Percentiles rank a stretch among this genome's conserved stretches.
Evolutionary conservation across 2,888 invertebrate species (phyloP).

Genomic region (Lordiphosa fenestrarum): DNA sequence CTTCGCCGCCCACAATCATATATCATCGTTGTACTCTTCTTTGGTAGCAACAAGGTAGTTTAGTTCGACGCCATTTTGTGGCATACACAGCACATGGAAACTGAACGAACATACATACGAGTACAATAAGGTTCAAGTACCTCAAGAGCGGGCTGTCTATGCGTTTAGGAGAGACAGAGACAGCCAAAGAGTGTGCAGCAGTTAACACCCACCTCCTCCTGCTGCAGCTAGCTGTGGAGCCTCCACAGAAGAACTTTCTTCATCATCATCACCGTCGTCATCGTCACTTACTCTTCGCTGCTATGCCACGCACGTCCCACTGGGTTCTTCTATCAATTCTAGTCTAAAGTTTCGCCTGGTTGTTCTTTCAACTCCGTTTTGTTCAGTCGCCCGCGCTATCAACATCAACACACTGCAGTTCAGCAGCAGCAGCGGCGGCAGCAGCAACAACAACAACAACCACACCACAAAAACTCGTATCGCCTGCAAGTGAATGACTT

Average conservation of each 20-base stretch:
- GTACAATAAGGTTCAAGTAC: slow-evolving; percentile 65
- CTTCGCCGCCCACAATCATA: slow-evolving; percentile 57
- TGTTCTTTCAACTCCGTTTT: slow-evolving; percentile 24
- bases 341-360: slow-evolving; percentile 11
- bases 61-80: slow-evolving; percentile 57
- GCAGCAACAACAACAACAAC: slow-evolving; percentile 22
- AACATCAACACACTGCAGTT: slow-evolving; percentile 26
- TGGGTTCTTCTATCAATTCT: too few species aligned
- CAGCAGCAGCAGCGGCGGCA: slow-evolving; percentile 12
- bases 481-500: slow-evolving; percentile 71
- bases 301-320: too few species aligned
- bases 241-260: slow-evolving; percentile 1
- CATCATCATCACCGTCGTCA: too few species aligned
- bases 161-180: slow-evolving; percentile 38
- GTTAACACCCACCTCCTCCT: too few species aligned
- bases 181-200: neutral
- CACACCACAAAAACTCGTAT: slow-evolving; percentile 54
- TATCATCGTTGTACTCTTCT: slow-evolving; percentile 35
- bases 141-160: slow-evolving; percentile 60
- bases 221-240: too few species aligned
- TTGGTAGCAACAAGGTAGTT: slow-evolving; percentile 35
- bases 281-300: too few species aligned
- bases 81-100: slow-evolving; percentile 15
- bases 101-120: neutral
- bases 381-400: slow-evolving; percentile 62